Evolutionary conservation across 2,113 vertebrate species (phyloP).

Genomic region (Fregata magnificens): DNA sequence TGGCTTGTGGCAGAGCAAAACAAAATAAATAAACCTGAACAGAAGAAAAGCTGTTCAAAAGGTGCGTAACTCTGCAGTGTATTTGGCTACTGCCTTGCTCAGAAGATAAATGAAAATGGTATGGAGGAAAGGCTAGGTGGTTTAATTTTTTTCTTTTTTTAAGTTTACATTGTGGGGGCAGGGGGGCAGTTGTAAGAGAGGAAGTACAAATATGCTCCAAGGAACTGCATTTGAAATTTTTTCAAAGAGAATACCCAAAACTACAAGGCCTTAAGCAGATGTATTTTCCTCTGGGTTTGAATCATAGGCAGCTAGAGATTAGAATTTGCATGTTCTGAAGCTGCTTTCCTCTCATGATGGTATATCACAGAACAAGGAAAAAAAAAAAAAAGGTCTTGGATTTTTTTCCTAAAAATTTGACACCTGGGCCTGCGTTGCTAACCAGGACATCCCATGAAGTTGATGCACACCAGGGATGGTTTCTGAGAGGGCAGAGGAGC

Average conservation of each 20-base stretch:
- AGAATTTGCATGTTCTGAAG: neutral
- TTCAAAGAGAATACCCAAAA: neutral
- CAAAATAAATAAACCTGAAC: slow-evolving; percentile 16
- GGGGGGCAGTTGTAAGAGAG: neutral
- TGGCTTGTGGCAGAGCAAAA: neutral
- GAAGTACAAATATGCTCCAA: neutral
- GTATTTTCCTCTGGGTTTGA: neutral
- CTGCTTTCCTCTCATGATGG: neutral
- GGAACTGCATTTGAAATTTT: neutral
- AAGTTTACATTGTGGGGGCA: neutral
- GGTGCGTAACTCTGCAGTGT: neutral
- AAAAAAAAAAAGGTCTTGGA: neutral
- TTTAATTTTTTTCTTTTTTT: neutral
- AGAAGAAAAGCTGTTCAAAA: neutral
- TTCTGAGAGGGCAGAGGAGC: neutral
- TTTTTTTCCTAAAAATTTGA: neutral
- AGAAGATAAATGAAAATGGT: neutral
- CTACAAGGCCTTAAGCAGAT: neutral
- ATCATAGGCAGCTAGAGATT: neutral
- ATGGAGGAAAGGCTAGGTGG: neutral
- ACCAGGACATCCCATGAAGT: neutral
- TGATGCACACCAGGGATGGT: neutral
- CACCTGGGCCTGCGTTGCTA: neutral
- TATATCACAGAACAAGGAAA: neutral
- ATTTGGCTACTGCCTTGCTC: neutral